These are phyloP conservation scores for Spodoptera picta DNA, from an alignment of 2,888 invertebrate genomes.

Conservation along the genomic window DNA sequence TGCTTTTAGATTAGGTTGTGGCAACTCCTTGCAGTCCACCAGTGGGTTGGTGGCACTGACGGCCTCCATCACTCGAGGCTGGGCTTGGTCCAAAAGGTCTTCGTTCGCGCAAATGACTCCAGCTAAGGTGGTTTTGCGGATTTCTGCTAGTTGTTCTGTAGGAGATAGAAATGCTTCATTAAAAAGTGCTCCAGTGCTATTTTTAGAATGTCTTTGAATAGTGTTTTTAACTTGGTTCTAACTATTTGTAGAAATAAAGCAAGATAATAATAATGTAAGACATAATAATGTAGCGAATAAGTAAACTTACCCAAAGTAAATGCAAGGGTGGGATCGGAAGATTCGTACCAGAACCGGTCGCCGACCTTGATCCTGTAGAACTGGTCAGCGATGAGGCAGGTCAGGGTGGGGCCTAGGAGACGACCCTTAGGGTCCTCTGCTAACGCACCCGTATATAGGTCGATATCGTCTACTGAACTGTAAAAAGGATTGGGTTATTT, in stretches of 20 bases:
- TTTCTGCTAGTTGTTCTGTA: conserved; percentile 93
- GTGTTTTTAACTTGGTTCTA: too few relatives aligned
- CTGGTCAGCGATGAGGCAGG: conserved; percentile 95
- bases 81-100: conserved; percentile 90
- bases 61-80: conserved; percentile 92
- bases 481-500: neutral
- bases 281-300: neutral
- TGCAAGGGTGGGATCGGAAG: conserved; percentile 88
- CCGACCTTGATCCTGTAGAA: conserved; percentile 94
- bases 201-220: too few relatives aligned
- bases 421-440: conserved; percentile 93
- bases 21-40: conserved; percentile 90
- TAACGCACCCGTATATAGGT: conserved; percentile 95
- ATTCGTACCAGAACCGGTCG: conserved; percentile 97
- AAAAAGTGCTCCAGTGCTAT: too few relatives aligned
- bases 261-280: too few relatives aligned
- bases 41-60: conserved; percentile 88
- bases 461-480: conserved; percentile 92
- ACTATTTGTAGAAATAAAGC: too few relatives aligned
- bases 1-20: conserved; percentile 85
- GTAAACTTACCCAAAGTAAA: conserved; percentile 90
- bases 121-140: conserved; percentile 93
- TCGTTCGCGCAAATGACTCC: conserved; percentile 94
- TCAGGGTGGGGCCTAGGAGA: conserved; percentile 95
- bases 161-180: neutral